Percentiles rank a stretch among this genome's conserved stretches.
Evolutionary conservation across 2,888 invertebrate genomes (phyloP).

Genomic region (Druceiella hillmani): DNA sequence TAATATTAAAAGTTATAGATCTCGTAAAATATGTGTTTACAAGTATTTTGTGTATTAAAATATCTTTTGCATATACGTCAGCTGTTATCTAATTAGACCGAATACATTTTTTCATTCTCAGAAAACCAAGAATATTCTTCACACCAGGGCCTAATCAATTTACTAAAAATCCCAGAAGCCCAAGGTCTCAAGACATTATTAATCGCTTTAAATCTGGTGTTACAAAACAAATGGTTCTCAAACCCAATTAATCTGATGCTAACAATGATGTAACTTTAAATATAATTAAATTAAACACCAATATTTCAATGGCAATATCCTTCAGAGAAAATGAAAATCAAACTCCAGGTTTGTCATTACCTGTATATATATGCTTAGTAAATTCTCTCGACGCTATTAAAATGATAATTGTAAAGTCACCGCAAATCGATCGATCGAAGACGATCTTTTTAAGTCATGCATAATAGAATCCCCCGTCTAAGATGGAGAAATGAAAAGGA

Average conservation of each 20-base stretch:
- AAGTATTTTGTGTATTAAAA: too few species aligned
- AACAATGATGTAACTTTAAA: constrained; percentile 36
- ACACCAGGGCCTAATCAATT: constrained; percentile 45
- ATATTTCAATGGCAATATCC: constrained; percentile 41
- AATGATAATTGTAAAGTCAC: constrained; percentile 28
- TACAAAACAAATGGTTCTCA: constrained; percentile 36
- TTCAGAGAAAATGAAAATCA: constrained; percentile 49
- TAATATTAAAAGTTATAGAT: too few species aligned
- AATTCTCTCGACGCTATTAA: constrained; percentile 32
- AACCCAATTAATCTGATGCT: constrained; percentile 29
- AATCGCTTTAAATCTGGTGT: constrained; percentile 41
- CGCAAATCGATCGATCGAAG: constrained; percentile 41
- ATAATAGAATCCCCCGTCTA: constrained; percentile 32
- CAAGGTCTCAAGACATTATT: constrained; percentile 44
- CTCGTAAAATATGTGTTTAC: too few species aligned
- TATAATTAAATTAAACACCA: constrained; percentile 31
- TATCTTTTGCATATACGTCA: too few species aligned
- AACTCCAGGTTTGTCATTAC: too few species aligned
- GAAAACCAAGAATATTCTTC: constrained; percentile 45
- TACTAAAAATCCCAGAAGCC: constrained; percentile 32
- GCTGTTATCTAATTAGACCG: too few species aligned
- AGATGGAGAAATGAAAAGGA: too few species aligned
- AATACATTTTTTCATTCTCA: constrained; percentile 34
- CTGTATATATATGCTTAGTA: too few species aligned
- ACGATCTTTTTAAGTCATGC: constrained; percentile 40